These are phyloP conservation scores for Zaprionus lachaisei DNA, from an alignment of 1,140 invertebrate species.

Conservation along the genomic window DNA sequence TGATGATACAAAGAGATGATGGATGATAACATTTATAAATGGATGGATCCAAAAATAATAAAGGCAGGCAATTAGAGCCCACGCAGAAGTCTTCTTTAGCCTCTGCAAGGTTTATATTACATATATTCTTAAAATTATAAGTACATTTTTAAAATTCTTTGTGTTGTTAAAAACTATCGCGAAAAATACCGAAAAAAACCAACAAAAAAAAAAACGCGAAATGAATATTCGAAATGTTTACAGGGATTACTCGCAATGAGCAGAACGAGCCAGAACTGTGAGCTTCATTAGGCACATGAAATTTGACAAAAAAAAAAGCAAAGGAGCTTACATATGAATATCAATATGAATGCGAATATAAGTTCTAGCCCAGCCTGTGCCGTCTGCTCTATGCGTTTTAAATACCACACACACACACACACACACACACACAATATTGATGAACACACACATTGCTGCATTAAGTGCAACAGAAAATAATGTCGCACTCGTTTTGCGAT, in stretches of 20 bases:
- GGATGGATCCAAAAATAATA: not conserved
- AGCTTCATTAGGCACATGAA: not conserved
- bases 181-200: not conserved
- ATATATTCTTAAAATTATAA: not conserved
- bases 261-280: not conserved
- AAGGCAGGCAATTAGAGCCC: not conserved
- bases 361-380: not conserved
- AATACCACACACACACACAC: not conserved
- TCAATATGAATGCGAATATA: no score
- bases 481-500: not conserved
- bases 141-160: constrained; percentile 27
- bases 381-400: not conserved
- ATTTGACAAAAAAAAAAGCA: not conserved
- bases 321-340: not conserved
- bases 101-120: not conserved
- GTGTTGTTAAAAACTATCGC: constrained; percentile 23
- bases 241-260: not conserved
- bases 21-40: not conserved
- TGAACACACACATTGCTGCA: not conserved
- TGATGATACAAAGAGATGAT: no score
- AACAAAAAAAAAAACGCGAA: constrained; percentile 5
- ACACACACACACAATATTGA: not conserved
- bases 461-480: not conserved
- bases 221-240: not conserved
- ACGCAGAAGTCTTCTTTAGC: not conserved